phyloP scores from a whole-genome alignment of 2,888 invertebrate species.

The Clusia tigrina region DNA sequence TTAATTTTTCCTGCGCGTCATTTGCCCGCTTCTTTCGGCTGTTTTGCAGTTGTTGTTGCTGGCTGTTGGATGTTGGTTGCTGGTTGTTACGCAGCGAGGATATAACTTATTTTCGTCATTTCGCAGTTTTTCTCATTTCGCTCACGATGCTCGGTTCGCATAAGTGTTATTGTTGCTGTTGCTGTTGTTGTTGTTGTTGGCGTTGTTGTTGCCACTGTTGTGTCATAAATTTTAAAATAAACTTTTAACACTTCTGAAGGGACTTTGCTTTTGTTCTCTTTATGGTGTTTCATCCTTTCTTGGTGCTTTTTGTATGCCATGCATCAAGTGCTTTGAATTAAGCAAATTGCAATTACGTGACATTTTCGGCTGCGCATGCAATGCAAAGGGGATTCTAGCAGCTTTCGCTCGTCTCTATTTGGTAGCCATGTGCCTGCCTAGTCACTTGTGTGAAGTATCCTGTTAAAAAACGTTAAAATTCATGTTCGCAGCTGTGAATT shows the following conservation, averaged over 20 bases:
- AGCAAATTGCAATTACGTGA: constrained; percentile 46
- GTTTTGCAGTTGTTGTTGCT: background rate
- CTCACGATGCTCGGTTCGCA: background rate
- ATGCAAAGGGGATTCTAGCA: constrained; percentile 8
- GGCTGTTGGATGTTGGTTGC: constrained; percentile 13
- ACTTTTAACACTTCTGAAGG: constrained; percentile 19
- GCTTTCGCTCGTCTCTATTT: background rate
- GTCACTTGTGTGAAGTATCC: background rate
- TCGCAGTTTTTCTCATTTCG: background rate
- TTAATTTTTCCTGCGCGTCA: constrained; percentile 19
- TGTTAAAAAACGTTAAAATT: constrained; percentile 2
- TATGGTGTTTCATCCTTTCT: background rate
- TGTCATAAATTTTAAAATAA: constrained; percentile 25
- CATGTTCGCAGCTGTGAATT: constrained; percentile 12
- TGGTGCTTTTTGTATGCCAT: background rate
- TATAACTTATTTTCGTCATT: constrained; percentile 17
- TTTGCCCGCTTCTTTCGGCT: background rate
- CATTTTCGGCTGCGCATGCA: constrained; percentile 21
- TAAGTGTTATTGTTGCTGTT: constrained; percentile 15
- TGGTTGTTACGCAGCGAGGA: constrained; percentile 4
- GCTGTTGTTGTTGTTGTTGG: no score
- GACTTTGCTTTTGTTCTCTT: background rate
- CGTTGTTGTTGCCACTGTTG: constrained; percentile 3
- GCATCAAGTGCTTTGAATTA: constrained; percentile 34
- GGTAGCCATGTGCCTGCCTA: constrained; percentile 5